Conservation (phyloP, 2,113 vertebrate genomes). For the Neodontobutis hainanensis region DNA sequence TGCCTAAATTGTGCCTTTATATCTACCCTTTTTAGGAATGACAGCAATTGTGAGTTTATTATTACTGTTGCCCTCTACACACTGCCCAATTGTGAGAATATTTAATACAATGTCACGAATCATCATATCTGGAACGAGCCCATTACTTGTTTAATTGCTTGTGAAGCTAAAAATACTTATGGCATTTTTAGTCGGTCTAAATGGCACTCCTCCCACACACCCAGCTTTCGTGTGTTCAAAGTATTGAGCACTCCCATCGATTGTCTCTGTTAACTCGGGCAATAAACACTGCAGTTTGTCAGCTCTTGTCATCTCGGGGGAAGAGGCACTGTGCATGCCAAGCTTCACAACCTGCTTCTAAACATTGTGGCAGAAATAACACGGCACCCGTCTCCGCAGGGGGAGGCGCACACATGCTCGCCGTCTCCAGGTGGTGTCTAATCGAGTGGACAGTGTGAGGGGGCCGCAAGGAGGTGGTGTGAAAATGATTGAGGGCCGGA, state of each 20-base stretch:
- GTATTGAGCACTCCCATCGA: constrained; percentile 58
- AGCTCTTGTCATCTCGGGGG: constrained; percentile 35
- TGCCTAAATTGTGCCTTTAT: too few relatives aligned
- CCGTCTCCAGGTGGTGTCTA: constrained; percentile 42
- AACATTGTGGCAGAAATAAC: background rate
- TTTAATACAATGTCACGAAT: background rate
- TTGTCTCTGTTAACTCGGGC: constrained; percentile 52
- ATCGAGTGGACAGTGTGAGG: constrained; percentile 8
- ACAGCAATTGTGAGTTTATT: background rate
- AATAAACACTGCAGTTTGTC: constrained; percentile 60
- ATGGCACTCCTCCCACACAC: constrained; percentile 1
- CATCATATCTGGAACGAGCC: background rate
- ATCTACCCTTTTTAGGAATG: background rate
- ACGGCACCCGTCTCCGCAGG: constrained; percentile 14
- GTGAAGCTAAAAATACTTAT: background rate
- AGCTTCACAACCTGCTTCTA: background rate
- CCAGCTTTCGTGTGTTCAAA: constrained; percentile 34
- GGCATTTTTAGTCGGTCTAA: background rate
- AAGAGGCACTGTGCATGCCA: constrained; percentile 1
- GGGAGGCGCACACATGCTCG: constrained; percentile 29
- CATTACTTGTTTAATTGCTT: background rate
- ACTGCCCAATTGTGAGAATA: background rate
- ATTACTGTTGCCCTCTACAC: background rate
- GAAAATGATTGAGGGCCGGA: constrained; percentile 52
- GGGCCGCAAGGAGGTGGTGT: constrained; percentile 8